These are phyloP conservation scores for Drosophila flavopinicola DNA, from an alignment of 2,888 invertebrate species.

Conservation along the genomic window DNA sequence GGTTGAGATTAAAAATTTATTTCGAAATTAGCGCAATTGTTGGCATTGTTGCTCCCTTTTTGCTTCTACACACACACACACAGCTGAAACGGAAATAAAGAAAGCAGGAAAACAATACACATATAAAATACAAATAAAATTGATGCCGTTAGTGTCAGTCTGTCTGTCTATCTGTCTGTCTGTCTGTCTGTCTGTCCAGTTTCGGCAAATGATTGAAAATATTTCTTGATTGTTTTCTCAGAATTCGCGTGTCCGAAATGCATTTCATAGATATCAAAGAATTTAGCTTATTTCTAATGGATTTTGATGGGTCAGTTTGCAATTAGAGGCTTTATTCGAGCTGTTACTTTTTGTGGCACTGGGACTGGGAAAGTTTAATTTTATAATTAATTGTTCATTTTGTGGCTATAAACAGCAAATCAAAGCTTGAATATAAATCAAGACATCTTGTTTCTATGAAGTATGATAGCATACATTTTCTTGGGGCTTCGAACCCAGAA, in stretches of 20 bases:
- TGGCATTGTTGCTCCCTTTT: slow-evolving; percentile 65
- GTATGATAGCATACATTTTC: too few relatives aligned
- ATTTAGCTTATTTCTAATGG: slow-evolving; percentile 27
- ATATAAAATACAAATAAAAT: slow-evolving; percentile 67
- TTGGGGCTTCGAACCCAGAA: too few relatives aligned
- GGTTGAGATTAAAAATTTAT: slow-evolving; percentile 78
- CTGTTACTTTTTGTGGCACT: not conserved
- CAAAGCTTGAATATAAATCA: too few relatives aligned
- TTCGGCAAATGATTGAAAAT: slow-evolving; percentile 62
- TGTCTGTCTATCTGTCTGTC: slow-evolving; percentile 9
- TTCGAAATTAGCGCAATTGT: slow-evolving; percentile 83
- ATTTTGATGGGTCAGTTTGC: slow-evolving; percentile 13
- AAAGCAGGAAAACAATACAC: slow-evolving; percentile 37
- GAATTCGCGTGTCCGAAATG: slow-evolving; percentile 56
- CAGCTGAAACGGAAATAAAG: slow-evolving; percentile 20
- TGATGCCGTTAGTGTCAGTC: slow-evolving; percentile 40
- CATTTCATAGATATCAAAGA: slow-evolving; percentile 59
- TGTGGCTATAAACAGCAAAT: too few relatives aligned
- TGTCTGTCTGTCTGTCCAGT: slow-evolving; percentile 13
- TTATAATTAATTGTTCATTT: too few relatives aligned
- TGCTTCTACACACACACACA: slow-evolving; percentile 19
- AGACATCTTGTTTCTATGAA: too few relatives aligned
- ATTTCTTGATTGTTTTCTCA: slow-evolving; percentile 78
- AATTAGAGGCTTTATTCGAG: slow-evolving; percentile 10
- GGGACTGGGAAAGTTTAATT: not conserved